phyloP scores from a whole-genome alignment of 2,888 invertebrate genomes.

The Pyrgus malvae region DNA sequence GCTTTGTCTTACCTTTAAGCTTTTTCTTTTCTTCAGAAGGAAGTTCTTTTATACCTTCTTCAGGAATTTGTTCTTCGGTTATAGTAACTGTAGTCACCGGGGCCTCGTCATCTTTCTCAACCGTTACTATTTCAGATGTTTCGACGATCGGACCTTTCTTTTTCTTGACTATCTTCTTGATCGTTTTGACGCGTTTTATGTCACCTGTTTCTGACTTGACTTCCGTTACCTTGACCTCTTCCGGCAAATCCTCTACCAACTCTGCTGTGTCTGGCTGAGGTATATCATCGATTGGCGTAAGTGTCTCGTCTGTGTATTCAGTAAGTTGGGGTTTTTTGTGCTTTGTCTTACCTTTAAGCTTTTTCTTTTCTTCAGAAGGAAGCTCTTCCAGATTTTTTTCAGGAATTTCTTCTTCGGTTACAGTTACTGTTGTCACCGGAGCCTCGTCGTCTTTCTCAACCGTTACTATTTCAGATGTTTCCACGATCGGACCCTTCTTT shows the following conservation, averaged over 20 bases:
- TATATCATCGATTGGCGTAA: too few species aligned
- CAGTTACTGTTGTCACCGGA: constrained; percentile 39
- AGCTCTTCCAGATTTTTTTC: constrained; percentile 31
- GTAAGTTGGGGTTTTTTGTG: too few species aligned
- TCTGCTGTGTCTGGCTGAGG: constrained; percentile 30
- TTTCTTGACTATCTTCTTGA: constrained; percentile 46
- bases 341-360: too few species aligned
- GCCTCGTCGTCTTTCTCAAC: constrained; percentile 36
- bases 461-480: constrained; percentile 35
- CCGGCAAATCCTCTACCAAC: constrained; percentile 37
- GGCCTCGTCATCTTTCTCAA: constrained; percentile 34
- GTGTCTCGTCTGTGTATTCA: too few species aligned
- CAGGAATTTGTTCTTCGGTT: constrained; percentile 25
- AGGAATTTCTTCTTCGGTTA: constrained; percentile 29
- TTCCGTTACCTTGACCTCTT: constrained; percentile 48
- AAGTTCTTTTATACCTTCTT: not conserved
- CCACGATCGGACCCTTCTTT: constrained; percentile 35
- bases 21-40: not conserved
- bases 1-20: constrained; percentile 38
- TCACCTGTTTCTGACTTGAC: constrained; percentile 41
- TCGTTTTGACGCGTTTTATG: constrained; percentile 47
- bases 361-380: too few species aligned
- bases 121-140: not conserved
- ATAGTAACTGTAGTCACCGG: constrained; percentile 39
- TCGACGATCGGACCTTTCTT: constrained; percentile 37